Conservation (phyloP, 2,113 vertebrate genomes). For the Lagopus muta region DNA sequence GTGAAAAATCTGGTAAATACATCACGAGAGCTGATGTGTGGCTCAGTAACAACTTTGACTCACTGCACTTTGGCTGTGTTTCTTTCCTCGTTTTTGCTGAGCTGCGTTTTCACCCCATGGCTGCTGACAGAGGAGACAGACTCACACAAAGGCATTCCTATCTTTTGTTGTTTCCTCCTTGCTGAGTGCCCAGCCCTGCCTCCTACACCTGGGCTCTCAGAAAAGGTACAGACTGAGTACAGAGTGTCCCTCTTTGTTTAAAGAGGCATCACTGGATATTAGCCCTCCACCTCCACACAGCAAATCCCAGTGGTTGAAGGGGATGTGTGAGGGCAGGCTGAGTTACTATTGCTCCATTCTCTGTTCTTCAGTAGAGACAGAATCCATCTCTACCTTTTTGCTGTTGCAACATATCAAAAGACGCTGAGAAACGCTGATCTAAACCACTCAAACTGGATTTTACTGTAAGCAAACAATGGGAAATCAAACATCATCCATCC, state of each 20-base stretch:
- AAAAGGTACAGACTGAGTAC: neutral
- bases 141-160: neutral
- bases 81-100: accelerated
- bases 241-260: neutral
- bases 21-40: neutral
- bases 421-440: neutral
- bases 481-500: neutral
- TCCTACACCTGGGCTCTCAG: neutral
- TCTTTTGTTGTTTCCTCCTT: neutral
- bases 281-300: neutral
- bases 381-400: neutral
- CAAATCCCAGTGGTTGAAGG: neutral
- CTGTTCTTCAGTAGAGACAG: neutral
- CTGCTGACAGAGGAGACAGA: neutral
- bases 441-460: neutral
- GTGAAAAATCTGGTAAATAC: neutral
- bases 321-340: neutral
- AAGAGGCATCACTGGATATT: neutral
- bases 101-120: neutral
- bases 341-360: neutral
- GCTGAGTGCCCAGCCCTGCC: neutral
- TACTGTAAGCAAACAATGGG: neutral
- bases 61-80: neutral
- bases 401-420: neutral
- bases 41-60: neutral